A percentile compares a stretch with the other conserved stretches of the same genome.
phyloP scores from a whole-genome alignment of 2,797 vertebrate species.

The Thaleichthys pacificus region DNA sequence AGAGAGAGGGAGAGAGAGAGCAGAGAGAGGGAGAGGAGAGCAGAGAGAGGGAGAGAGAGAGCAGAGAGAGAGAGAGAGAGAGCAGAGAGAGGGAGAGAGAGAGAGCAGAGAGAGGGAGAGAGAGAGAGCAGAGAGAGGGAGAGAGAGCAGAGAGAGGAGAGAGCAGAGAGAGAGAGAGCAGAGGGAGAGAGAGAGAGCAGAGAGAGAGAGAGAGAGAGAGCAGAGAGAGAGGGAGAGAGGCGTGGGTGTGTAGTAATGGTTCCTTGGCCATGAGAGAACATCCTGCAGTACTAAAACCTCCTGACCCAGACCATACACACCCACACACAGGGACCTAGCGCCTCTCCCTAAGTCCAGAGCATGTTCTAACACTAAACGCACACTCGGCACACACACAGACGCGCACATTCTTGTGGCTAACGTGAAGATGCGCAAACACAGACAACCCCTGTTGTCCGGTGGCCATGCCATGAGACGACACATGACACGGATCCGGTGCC shows the following conservation, averaged over 20 bases:
- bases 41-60: too few species aligned
- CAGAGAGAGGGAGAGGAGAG: background rate
- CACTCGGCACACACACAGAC: slow-evolving; percentile 28
- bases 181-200: background rate
- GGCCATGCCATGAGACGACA: slow-evolving; percentile 58
- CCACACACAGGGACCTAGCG: slow-evolving; percentile 59
- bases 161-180: background rate
- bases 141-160: background rate
- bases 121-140: slow-evolving; percentile 1
- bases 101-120: background rate
- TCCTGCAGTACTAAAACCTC: slow-evolving; percentile 60
- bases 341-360: slow-evolving; percentile 39
- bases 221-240: background rate
- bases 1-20: background rate
- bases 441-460: slow-evolving; percentile 63
- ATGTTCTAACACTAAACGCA: slow-evolving; percentile 46
- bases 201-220: background rate
- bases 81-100: background rate
- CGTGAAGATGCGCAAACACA: slow-evolving; percentile 25
- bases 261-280: slow-evolving; percentile 43
- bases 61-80: background rate
- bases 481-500: slow-evolving; percentile 70
- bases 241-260: slow-evolving; percentile 34
- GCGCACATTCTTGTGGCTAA: slow-evolving; percentile 14
- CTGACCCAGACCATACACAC: slow-evolving; percentile 62